A percentile compares a stretch with the other conserved stretches of the same genome.
phyloP scores from a whole-genome alignment of 2,888 invertebrate species.

The Netelia inedita region DNA sequence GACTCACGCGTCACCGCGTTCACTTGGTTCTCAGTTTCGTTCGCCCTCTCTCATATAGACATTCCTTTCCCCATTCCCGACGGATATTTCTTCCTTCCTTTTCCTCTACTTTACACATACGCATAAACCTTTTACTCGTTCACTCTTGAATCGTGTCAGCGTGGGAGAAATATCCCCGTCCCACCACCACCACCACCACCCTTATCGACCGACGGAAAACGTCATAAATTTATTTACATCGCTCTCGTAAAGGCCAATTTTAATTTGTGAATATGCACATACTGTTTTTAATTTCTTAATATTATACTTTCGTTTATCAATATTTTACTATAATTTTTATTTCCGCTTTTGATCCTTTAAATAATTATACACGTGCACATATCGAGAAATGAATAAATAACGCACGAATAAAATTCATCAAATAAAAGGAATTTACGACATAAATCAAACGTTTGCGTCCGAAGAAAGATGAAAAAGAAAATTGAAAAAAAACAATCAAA shows the following conservation, averaged over 20 bases:
- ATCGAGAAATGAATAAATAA: no score
- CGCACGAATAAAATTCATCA: no score
- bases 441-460: no score
- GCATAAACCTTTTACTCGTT: constrained; percentile 54
- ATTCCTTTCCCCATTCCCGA: constrained; percentile 43
- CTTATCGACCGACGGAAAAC: background rate
- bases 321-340: background rate
- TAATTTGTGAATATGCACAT: background rate
- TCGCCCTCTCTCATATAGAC: constrained; percentile 80
- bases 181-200: constrained; percentile 26
- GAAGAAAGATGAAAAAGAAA: no score
- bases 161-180: constrained; percentile 18
- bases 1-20: constrained; percentile 83
- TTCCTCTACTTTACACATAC: constrained; percentile 6
- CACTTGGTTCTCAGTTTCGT: constrained; percentile 74
- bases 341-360: no score
- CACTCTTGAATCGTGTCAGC: background rate
- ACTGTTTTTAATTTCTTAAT: background rate
- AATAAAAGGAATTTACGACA: no score
- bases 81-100: constrained; percentile 1
- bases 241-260: background rate
- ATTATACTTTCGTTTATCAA: background rate
- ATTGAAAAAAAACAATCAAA: constrained; percentile 16
- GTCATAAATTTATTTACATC: background rate
- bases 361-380: no score